Percentiles rank a stretch among this genome's conserved stretches.
phyloP scores from a whole-genome alignment of 2,888 invertebrate species.

The Scaptomyza cyrtandrae region DNA sequence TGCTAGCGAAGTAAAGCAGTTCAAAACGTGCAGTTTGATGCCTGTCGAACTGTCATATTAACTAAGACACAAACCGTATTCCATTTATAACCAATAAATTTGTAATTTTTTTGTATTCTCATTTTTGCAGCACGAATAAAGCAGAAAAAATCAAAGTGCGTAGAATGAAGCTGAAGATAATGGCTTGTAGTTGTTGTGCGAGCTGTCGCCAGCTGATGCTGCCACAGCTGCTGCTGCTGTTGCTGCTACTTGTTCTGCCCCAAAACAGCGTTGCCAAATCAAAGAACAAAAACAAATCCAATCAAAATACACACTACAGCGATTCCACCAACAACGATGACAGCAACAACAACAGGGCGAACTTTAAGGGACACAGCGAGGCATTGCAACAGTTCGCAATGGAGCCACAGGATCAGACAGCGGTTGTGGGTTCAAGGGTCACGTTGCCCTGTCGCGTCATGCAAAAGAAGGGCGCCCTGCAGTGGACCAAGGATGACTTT shows the following conservation, averaged over 20 bases:
- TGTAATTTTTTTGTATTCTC: not conserved
- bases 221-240: slow-evolving; percentile 41
- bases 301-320: slow-evolving; percentile 57
- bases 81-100: not conserved
- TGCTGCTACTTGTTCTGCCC: slow-evolving; percentile 53
- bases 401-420: slow-evolving; percentile 96
- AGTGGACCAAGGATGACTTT: slow-evolving; percentile 99
- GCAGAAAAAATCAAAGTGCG: not conserved
- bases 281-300: slow-evolving; percentile 68
- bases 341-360: slow-evolving; percentile 41
- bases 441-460: slow-evolving; percentile 95
- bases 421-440: slow-evolving; percentile 94
- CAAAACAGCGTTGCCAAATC: slow-evolving; percentile 84
- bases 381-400: slow-evolving; percentile 92
- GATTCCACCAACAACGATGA: slow-evolving; percentile 12
- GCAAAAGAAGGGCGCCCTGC: slow-evolving; percentile 94
- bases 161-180: slow-evolving; percentile 43
- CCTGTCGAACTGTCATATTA: too few species aligned
- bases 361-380: slow-evolving; percentile 42
- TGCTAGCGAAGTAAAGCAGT: not conserved
- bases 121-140: slow-evolving; percentile 41
- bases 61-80: not conserved
- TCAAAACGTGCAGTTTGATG: not conserved
- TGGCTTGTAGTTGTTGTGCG: slow-evolving; percentile 18
- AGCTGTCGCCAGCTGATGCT: slow-evolving; percentile 19